phyloP scores from a whole-genome alignment of 2,797 vertebrate genomes.

The Rousettus madagascariensis region DNA sequence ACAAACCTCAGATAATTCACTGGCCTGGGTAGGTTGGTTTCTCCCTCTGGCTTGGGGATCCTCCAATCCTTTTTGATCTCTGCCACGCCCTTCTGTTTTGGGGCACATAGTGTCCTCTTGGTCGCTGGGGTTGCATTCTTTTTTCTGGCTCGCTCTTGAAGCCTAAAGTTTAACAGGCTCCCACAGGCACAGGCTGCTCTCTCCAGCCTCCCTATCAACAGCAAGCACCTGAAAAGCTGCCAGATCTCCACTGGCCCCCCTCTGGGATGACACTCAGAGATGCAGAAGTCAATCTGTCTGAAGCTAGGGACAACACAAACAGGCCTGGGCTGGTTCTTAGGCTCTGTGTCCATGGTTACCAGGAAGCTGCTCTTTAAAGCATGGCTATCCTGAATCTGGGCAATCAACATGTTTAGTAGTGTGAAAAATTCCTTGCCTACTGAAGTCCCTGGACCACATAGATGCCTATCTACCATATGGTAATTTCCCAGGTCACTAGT shows the following conservation, averaged over 20 bases:
- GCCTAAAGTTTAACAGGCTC: neutral
- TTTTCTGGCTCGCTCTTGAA: neutral
- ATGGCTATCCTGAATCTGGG: neutral
- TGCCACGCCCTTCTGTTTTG: neutral
- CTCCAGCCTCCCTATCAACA: neutral
- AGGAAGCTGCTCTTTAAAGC: slow-evolving; percentile 16
- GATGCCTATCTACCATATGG: neutral
- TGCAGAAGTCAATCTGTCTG: neutral
- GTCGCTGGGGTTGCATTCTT: neutral
- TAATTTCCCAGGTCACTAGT: neutral
- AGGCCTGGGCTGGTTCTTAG: neutral
- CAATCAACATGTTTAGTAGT: neutral
- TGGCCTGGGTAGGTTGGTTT: neutral
- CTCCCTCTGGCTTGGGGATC: neutral
- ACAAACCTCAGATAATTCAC: neutral
- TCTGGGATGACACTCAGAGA: neutral
- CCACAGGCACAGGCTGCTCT: neutral
- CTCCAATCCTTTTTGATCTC: neutral
- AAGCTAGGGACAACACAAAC: neutral
- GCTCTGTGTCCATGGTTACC: neutral
- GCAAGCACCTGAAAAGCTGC: neutral
- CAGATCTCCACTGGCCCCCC: neutral
- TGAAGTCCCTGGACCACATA: neutral
- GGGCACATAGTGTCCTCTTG: neutral
- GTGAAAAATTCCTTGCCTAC: neutral